phyloP scores from a whole-genome alignment of 2,797 vertebrate species.

The Acrocephalus scirpaceus region DNA sequence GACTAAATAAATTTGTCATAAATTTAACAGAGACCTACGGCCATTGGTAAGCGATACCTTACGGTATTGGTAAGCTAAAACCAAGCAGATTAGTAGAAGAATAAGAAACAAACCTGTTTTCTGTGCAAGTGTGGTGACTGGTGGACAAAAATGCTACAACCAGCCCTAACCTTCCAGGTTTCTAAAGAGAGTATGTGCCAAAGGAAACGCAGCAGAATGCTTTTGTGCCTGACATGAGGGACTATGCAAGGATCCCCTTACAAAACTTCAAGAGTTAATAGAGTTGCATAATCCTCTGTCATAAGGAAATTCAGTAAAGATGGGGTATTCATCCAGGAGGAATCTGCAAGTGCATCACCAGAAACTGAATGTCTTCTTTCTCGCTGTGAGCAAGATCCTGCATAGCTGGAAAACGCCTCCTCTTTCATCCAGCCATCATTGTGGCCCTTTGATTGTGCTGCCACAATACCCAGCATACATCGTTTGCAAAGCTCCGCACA shows the following conservation, averaged over 20 bases:
- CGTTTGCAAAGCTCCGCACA: background rate
- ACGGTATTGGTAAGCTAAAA: background rate
- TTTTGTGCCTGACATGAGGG: background rate
- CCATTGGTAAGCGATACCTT: background rate
- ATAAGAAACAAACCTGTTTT: background rate
- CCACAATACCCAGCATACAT: background rate
- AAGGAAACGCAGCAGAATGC: background rate
- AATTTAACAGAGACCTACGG: background rate
- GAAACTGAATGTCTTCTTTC: background rate
- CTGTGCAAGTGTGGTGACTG: background rate
- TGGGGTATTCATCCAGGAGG: background rate
- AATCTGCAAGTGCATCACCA: background rate
- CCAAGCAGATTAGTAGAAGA: background rate
- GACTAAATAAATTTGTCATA: background rate
- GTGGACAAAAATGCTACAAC: background rate
- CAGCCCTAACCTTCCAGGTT: background rate
- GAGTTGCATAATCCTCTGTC: background rate
- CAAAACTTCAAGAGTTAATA: background rate
- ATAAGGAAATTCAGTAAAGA: background rate
- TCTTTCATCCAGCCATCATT: background rate
- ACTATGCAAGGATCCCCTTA: background rate
- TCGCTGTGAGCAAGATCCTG: background rate
- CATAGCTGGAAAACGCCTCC: background rate
- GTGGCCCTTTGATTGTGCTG: background rate
- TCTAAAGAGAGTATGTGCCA: background rate